phyloP scores from a whole-genome alignment of 2,797 vertebrate genomes.

The Petrocephalus sullivani region DNA sequence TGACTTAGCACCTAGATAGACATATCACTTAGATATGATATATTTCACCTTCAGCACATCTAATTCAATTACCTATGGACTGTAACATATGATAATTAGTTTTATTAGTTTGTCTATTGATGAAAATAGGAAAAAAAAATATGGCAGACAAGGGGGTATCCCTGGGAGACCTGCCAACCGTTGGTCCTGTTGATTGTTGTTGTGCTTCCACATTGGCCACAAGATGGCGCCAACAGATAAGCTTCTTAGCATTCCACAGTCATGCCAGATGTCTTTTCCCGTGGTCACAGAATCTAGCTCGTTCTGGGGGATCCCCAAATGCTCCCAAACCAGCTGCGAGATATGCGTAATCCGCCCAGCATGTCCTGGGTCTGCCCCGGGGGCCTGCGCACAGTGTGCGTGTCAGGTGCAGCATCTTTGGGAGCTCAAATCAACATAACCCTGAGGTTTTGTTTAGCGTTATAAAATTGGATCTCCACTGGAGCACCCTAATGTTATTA shows the following conservation, averaged over 20 bases:
- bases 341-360: neutral
- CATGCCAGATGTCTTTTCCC: neutral
- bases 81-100: neutral
- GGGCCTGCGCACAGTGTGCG: neutral
- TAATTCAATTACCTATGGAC: neutral
- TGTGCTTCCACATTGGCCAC: constrained; percentile 35
- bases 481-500: neutral
- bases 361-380: neutral
- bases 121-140: neutral
- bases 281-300: neutral
- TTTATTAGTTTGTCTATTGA: neutral
- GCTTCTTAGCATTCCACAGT: neutral
- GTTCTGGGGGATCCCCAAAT: neutral
- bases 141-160: neutral
- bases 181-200: neutral
- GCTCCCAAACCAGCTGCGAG: neutral
- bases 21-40: neutral
- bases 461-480: neutral
- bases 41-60: neutral
- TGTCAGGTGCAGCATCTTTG: neutral
- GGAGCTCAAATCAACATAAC: neutral
- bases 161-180: neutral
- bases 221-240: constrained; percentile 50
- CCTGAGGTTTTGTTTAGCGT: no score
- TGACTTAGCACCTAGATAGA: neutral